Evolutionary conservation across 2,888 invertebrate genomes (phyloP).

Genomic region (Harpalus rubripes): DNA sequence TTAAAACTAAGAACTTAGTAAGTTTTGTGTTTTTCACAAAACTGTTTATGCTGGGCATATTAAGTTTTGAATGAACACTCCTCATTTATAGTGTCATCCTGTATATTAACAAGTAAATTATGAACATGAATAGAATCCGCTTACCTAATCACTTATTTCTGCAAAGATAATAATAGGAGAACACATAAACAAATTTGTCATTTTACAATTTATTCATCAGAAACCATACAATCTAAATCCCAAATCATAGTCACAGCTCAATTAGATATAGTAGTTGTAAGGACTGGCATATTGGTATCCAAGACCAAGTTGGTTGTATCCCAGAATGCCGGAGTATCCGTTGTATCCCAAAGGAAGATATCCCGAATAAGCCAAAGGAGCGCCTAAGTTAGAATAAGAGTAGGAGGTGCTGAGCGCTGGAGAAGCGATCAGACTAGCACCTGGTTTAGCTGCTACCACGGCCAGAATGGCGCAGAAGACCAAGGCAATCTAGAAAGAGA

Average conservation of each 20-base stretch:
- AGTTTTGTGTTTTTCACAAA: too few species aligned
- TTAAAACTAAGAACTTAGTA: too few species aligned
- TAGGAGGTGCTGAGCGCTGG: conserved; percentile 67
- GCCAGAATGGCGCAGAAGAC: conserved; percentile 60
- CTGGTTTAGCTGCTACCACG: conserved; percentile 66
- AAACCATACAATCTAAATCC: neutral
- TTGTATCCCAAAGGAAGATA: conserved; percentile 47
- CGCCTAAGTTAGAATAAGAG: conserved; percentile 70
- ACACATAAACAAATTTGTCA: neutral
- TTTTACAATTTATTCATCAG: conserved; percentile 31
- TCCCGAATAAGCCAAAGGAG: conserved; percentile 72
- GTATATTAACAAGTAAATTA: too few species aligned
- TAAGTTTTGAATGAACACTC: too few species aligned
- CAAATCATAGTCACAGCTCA: conserved; percentile 23
- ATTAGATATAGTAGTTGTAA: conserved; percentile 31
- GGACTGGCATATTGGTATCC: conserved; percentile 21
- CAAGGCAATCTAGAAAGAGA: conserved; percentile 43
- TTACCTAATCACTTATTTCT: too few species aligned
- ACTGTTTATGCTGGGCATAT: too few species aligned
- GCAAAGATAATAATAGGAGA: neutral
- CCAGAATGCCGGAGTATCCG: conserved; percentile 25
- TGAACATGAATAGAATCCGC: too few species aligned
- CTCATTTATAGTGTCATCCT: too few species aligned
- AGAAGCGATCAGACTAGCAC: conserved; percentile 66
- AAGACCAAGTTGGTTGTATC: conserved; percentile 15